Conservation (phyloP, 2,888 invertebrate genomes). For the Sinotaia quadrata region DNA sequence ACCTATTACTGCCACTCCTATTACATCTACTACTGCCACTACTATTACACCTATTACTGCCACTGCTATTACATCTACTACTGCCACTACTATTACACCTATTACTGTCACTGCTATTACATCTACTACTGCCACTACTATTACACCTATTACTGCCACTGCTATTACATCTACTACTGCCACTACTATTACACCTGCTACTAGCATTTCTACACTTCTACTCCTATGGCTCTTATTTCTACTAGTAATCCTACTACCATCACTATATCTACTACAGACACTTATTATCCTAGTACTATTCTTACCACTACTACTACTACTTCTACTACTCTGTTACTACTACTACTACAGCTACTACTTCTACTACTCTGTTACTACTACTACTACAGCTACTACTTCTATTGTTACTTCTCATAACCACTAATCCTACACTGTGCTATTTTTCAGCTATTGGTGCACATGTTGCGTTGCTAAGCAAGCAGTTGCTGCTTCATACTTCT, state of each 20-base stretch:
- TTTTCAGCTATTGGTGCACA: too few species aligned
- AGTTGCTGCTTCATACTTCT: too few species aligned
- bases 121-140: too few species aligned
- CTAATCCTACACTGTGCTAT: too few species aligned
- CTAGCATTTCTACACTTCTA: conserved; percentile 7
- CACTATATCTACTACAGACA: conserved; percentile 18
- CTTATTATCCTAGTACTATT: conserved; percentile 21
- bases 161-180: too few species aligned
- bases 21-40: conserved; percentile 17
- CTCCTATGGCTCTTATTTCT: conserved; percentile 4
- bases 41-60: too few species aligned
- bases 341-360: conserved; percentile 13
- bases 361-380: background rate
- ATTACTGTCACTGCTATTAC: too few species aligned
- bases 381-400: conserved; percentile 9
- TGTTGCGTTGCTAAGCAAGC: too few species aligned
- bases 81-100: too few species aligned
- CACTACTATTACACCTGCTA: conserved; percentile 18
- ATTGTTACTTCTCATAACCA: background rate
- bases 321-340: conserved; percentile 18
- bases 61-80: too few species aligned
- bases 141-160: too few species aligned
- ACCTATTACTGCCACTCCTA: conserved; percentile 21
- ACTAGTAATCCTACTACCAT: conserved; percentile 11
- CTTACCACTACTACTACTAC: conserved; percentile 26